phyloP scores from a whole-genome alignment of 1,140 invertebrate genomes.

The Papilio dardanus region DNA sequence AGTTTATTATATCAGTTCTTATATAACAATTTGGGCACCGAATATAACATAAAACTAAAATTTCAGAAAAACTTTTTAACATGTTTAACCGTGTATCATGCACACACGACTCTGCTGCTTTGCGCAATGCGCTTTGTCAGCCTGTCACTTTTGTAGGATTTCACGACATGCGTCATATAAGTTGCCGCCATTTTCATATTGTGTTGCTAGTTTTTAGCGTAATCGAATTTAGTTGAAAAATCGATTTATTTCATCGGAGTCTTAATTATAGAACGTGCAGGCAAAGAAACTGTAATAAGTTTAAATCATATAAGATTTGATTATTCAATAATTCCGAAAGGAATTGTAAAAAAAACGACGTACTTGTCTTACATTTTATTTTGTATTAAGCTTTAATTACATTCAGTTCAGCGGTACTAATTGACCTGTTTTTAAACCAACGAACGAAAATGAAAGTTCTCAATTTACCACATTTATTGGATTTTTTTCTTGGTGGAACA shows the following conservation, averaged over 20 bases:
- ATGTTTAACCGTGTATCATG: conserved; percentile 82
- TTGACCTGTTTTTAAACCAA: no score
- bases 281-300: no score
- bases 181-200: conserved; percentile 41
- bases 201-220: conserved; percentile 49
- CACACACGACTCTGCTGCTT: conserved; percentile 76
- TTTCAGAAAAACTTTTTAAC: conserved; percentile 83
- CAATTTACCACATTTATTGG: no score
- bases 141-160: conserved; percentile 62
- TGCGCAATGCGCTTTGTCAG: conserved; percentile 71
- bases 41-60: conserved; percentile 82
- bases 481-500: no score
- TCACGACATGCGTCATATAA: conserved; percentile 67
- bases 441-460: no score
- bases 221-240: conserved; percentile 25
- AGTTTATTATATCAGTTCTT: conserved; percentile 81
- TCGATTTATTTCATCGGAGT: not conserved
- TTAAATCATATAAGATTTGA: no score
- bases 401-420: no score
- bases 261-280: not conserved
- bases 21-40: conserved; percentile 75
- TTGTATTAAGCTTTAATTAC: no score
- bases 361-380: no score
- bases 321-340: no score
- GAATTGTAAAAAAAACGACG: no score